These are phyloP conservation scores for Drosophila affinis DNA, from an alignment of 2,888 invertebrate genomes.

Conservation along the genomic window DNA sequence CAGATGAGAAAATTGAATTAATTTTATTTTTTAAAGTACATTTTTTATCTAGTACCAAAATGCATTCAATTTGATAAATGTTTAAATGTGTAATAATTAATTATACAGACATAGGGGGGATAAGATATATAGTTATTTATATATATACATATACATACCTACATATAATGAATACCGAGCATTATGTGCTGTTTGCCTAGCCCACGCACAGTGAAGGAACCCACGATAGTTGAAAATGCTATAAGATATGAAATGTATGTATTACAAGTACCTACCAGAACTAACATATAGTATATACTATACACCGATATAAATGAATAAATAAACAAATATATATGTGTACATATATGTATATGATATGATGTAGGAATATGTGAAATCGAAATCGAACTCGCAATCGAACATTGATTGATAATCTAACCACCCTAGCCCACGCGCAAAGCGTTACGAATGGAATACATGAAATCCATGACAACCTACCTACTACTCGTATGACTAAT, in stretches of 20 bases:
- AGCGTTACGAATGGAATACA: conserved; percentile 32
- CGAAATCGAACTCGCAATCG: conserved; percentile 1
- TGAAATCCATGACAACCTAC: conserved; percentile 40
- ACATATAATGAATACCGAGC: conserved; percentile 17
- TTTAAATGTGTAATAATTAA: conserved; percentile 42
- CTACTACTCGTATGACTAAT: conserved; percentile 29
- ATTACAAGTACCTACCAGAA: conserved; percentile 45
- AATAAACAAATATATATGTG: conserved; percentile 18
- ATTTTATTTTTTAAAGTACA: conserved; percentile 62
- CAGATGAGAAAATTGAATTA: conserved; percentile 26
- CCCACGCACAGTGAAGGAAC: conserved; percentile 47
- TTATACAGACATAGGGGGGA: conserved; percentile 14
- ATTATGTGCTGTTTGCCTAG: conserved; percentile 60
- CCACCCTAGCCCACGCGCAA: conserved; percentile 60
- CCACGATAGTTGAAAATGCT: conserved; percentile 53
- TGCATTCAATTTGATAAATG: conserved; percentile 76
- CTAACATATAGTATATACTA: conserved; percentile 13
- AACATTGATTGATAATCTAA: conserved; percentile 12
- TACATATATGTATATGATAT: conserved; percentile 41
- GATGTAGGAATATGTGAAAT: conserved; percentile 10
- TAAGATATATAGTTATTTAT: conserved; percentile 25
- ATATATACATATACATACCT: conserved; percentile 6
- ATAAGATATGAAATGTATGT: conserved; percentile 42
- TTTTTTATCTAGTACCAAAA: conserved; percentile 70
- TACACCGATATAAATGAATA: not conserved